Evolutionary conservation across 2,113 vertebrate genomes (phyloP).

Genomic region (Rhinopomastus cyanomelas): DNA sequence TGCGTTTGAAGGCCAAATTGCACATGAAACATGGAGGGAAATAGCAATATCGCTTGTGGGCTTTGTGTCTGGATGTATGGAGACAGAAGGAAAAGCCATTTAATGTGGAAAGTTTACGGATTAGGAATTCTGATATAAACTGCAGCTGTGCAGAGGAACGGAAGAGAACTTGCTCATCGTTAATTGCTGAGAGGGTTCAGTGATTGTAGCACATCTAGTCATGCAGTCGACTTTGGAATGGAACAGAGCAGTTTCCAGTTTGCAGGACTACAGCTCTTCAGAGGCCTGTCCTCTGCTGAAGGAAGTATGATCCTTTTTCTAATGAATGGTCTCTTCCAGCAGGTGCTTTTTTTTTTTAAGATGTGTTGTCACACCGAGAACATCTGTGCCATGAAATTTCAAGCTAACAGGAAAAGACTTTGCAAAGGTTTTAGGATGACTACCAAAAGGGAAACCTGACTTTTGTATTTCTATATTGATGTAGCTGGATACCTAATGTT

Average conservation of each 20-base stretch:
- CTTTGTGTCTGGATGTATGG: background rate
- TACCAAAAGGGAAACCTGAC: background rate
- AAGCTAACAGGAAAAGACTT: background rate
- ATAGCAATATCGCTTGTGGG: background rate
- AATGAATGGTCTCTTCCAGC: background rate
- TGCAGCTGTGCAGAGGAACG: background rate
- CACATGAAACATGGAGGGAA: background rate
- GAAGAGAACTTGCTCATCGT: fast-evolving
- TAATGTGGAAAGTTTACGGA: background rate
- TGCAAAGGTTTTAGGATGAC: background rate
- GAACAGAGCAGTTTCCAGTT: background rate
- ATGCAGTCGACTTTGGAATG: background rate
- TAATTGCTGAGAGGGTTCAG: background rate
- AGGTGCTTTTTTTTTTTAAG: background rate
- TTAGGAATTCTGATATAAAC: background rate
- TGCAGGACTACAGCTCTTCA: background rate
- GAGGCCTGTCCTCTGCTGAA: background rate
- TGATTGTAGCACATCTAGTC: background rate
- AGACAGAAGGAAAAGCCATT: background rate
- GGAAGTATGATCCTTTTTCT: background rate
- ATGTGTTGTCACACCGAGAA: background rate
- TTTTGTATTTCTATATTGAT: background rate
- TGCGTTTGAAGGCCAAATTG: background rate
- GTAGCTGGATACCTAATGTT: background rate
- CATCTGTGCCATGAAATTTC: background rate